A percentile compares a stretch with the other conserved stretches of the same genome.
phyloP scores from a whole-genome alignment of 2,797 vertebrate species.

The Pelochelys cantorii region DNA sequence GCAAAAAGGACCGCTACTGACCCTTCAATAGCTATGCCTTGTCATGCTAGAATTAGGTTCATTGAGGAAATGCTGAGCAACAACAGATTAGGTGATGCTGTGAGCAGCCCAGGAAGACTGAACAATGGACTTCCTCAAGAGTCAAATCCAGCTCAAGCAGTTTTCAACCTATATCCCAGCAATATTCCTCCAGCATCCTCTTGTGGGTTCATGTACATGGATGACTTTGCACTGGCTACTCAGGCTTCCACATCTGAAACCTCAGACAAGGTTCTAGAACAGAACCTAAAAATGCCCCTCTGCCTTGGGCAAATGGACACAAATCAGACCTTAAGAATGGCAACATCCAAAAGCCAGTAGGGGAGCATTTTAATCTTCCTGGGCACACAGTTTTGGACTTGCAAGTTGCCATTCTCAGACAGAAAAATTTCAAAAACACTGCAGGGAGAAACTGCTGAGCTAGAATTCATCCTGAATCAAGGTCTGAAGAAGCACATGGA shows the following conservation, averaged over 20 bases:
- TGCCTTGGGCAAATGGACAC: too few relatives aligned
- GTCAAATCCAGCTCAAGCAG: neutral
- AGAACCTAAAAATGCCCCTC: too few relatives aligned
- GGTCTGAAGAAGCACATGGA: neutral
- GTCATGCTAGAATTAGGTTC: neutral
- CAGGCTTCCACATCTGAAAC: neutral
- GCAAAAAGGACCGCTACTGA: too few relatives aligned
- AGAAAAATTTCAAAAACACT: too few relatives aligned
- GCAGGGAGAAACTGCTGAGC: too few relatives aligned
- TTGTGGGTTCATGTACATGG: neutral
- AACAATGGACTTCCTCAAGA: neutral
- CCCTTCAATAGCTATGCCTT: too few relatives aligned
- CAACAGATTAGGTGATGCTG: neutral
- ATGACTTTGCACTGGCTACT: neutral
- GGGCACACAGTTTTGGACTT: too few relatives aligned
- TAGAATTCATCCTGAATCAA: neutral
- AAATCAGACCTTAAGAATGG: too few relatives aligned
- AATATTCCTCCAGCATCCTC: neutral
- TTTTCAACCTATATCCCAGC: neutral
- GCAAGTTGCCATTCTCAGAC: too few relatives aligned
- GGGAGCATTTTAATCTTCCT: too few relatives aligned
- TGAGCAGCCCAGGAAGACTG: neutral
- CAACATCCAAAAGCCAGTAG: too few relatives aligned
- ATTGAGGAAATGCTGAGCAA: neutral
- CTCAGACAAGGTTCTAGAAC: neutral